Conservation (phyloP, 2,113 vertebrate species). For the Aythya baeri region DNA sequence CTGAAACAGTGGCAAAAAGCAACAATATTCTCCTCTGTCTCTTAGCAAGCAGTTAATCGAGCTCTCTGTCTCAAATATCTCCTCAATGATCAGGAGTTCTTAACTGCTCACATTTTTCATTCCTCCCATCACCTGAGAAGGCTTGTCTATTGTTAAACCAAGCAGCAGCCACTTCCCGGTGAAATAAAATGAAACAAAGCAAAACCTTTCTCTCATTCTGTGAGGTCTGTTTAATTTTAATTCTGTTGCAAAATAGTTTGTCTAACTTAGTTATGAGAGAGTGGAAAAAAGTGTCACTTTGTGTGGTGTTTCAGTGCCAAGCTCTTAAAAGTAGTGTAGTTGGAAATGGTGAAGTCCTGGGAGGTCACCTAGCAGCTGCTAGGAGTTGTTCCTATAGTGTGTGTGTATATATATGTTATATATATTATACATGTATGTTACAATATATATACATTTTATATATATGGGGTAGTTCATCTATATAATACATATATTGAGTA, state of each 20-base stretch:
- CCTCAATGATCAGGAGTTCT: conserved; percentile 51
- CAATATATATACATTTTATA: no score
- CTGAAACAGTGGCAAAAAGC: conserved; percentile 19
- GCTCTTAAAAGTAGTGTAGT: neutral
- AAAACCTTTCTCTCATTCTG: neutral
- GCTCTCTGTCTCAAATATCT: conserved; percentile 56
- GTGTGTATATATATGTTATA: neutral
- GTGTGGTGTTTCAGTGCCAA: neutral
- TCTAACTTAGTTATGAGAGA: neutral
- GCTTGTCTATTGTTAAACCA: conserved; percentile 30
- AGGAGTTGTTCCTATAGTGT: neutral
- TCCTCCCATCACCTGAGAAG: conserved; percentile 43
- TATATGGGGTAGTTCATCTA: no score
- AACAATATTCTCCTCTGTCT: neutral
- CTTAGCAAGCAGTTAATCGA: conserved; percentile 40
- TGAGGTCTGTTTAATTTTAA: neutral
- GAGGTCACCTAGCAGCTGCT: neutral
- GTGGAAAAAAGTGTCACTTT: neutral
- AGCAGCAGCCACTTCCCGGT: neutral
- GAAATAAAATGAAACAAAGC: conserved; percentile 30
- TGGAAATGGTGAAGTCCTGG: neutral
- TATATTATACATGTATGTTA: no score
- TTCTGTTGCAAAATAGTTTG: neutral
- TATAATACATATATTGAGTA: neutral
- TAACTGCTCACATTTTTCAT: conserved; percentile 68